Percentiles rank a stretch among this genome's conserved stretches.
phyloP scores from a whole-genome alignment of 1,140 invertebrate genomes.

The Macrostomum lignano region DNA sequence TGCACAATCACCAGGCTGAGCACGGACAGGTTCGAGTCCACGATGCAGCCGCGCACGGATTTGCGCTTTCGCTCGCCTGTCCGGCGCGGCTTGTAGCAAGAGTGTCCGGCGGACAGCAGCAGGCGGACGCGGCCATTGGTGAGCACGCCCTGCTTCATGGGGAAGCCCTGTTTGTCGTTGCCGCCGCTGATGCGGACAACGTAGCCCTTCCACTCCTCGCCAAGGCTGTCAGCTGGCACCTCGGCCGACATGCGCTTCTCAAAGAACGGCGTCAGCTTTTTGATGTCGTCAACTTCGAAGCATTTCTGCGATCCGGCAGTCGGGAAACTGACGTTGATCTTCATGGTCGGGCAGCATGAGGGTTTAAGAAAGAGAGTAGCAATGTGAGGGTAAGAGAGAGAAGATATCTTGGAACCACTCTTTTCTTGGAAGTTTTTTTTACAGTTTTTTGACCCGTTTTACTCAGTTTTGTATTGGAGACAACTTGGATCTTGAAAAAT shows the following conservation, averaged over 20 bases:
- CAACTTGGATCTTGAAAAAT: too few species aligned
- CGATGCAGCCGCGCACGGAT: slow-evolving; percentile 91
- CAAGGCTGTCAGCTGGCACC: slow-evolving; percentile 64
- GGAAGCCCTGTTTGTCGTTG: slow-evolving; percentile 98
- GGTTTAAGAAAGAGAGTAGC: too few species aligned
- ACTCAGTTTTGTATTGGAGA: too few species aligned
- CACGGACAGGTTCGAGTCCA: slow-evolving; percentile 79
- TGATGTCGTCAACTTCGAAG: slow-evolving; percentile 87
- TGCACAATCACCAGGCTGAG: slow-evolving; percentile 68
- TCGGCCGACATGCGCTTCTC: slow-evolving; percentile 94
- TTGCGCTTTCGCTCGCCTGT: slow-evolving; percentile 87
- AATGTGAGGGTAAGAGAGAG: too few species aligned
- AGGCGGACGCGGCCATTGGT: slow-evolving; percentile 81
- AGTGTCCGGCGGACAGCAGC: slow-evolving; percentile 73
- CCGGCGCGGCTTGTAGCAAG: slow-evolving; percentile 76
- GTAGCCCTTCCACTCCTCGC: slow-evolving; percentile 96
- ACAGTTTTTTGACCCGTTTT: too few species aligned
- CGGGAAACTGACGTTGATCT: slow-evolving; percentile 91
- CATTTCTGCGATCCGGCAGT: slow-evolving; percentile 91
- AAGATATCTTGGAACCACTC: too few species aligned
- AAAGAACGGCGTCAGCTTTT: slow-evolving; percentile 82
- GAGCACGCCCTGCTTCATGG: slow-evolving; percentile 97
- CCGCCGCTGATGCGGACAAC: slow-evolving; percentile 73
- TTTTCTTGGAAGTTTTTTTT: too few species aligned
- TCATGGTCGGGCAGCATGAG: too few species aligned